A percentile compares a stretch with the other conserved stretches of the same genome.
Evolutionary conservation across 2,113 vertebrate species (phyloP).

Genomic region (Bubo blakistoni): DNA sequence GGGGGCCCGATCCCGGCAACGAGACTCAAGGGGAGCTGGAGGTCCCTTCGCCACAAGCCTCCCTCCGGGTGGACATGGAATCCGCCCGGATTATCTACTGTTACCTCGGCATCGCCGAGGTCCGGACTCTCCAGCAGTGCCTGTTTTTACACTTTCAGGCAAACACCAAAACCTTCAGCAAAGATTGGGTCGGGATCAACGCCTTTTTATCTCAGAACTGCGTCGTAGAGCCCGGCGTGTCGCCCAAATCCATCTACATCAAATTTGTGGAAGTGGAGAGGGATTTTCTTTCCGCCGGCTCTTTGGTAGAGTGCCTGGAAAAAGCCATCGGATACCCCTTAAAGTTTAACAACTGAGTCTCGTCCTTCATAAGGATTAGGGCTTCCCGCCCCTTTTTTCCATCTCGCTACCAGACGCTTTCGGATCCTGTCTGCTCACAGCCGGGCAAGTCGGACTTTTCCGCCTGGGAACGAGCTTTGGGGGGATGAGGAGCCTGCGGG

Average conservation of each 20-base stretch:
- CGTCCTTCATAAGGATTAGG: conserved; percentile 77
- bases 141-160: conserved; percentile 95
- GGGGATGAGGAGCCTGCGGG: background rate
- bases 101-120: conserved; percentile 94
- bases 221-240: conserved; percentile 71
- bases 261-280: conserved; percentile 98
- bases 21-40: conserved; percentile 71
- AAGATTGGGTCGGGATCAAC: conserved; percentile 85
- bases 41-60: conserved; percentile 64
- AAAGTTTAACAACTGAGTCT: conserved; percentile 89
- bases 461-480: background rate
- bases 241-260: conserved; percentile 85
- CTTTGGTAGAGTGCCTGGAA: conserved; percentile 97
- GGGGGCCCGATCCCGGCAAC: background rate
- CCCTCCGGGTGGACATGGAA: conserved; percentile 71
- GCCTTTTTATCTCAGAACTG: conserved; percentile 93
- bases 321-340: conserved; percentile 93
- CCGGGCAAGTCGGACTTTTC: conserved; percentile 7
- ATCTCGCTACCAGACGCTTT: conserved; percentile 28
- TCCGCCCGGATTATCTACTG: conserved; percentile 87
- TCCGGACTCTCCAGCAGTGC: conserved; percentile 92
- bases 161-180: conserved; percentile 84
- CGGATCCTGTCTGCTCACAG: background rate
- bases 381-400: conserved; percentile 22
- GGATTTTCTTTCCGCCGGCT: conserved; percentile 98